Evolutionary conservation across 2,113 vertebrate species (phyloP).

Genomic region (Pseudolaguvia tuberculata): DNA sequence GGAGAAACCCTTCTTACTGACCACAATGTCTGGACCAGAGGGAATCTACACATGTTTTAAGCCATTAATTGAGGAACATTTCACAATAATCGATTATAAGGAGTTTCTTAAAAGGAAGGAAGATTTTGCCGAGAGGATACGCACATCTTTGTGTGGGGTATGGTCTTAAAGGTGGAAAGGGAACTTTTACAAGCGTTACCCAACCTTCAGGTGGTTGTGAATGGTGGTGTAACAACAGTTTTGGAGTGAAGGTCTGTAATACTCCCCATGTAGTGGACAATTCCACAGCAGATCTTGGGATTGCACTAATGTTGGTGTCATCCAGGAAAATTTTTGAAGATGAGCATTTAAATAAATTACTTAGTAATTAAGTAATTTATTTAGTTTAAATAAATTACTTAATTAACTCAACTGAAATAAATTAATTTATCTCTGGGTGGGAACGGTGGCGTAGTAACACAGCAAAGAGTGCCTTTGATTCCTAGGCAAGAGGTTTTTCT

Average conservation of each 20-base stretch:
- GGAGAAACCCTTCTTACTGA: slow-evolving; percentile 61
- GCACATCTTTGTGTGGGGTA: slow-evolving; percentile 63
- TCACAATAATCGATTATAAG: slow-evolving; percentile 65
- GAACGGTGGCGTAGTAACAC: too few species aligned
- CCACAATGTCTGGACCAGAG: slow-evolving; percentile 52
- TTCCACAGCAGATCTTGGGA: slow-evolving; percentile 72
- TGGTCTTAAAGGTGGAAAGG: slow-evolving; percentile 44
- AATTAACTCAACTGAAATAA: too few species aligned
- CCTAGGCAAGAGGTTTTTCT: too few species aligned
- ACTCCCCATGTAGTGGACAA: slow-evolving; percentile 66
- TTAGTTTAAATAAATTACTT: too few species aligned
- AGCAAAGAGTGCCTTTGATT: too few species aligned
- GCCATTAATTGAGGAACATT: slow-evolving; percentile 65
- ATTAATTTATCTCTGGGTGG: too few species aligned
- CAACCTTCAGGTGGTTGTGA: slow-evolving; percentile 68
- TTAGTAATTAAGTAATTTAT: too few species aligned
- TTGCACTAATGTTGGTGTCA: slow-evolving; percentile 72
- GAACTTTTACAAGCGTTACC: slow-evolving; percentile 67
- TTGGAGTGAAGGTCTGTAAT: slow-evolving; percentile 71
- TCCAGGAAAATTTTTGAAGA: slow-evolving; percentile 72
- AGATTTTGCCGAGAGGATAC: slow-evolving; percentile 60
- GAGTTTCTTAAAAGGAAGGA: slow-evolving; percentile 62
- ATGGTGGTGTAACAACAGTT: slow-evolving; percentile 66
- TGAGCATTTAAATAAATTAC: slow-evolving; percentile 52
- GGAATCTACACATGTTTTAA: slow-evolving; percentile 55